phyloP scores from a whole-genome alignment of 1,140 invertebrate genomes.

The Oryzaephilus surinamensis region DNA sequence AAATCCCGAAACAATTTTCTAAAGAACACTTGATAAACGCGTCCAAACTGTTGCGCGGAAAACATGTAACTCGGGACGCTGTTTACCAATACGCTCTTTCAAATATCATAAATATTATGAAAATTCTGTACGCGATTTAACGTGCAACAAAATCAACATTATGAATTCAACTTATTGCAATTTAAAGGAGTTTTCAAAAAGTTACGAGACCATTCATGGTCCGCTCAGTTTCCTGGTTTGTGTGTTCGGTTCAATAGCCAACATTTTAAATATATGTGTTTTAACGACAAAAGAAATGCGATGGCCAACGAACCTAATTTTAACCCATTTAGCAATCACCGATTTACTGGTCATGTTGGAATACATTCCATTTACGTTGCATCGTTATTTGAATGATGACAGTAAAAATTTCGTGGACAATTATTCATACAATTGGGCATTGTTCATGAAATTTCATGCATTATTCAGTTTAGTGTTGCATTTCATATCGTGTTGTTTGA shows the following conservation, averaged over 20 bases:
- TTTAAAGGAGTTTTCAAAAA: conserved; percentile 36
- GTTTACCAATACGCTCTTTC: too few species aligned
- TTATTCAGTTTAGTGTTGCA: conserved; percentile 79
- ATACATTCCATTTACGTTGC: conserved; percentile 81
- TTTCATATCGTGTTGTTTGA: conserved; percentile 88
- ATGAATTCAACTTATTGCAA: conserved; percentile 23
- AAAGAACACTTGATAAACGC: too few species aligned
- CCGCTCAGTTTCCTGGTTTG: conserved; percentile 73
- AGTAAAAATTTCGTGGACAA: conserved; percentile 45
- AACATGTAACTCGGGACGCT: too few species aligned
- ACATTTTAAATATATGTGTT: conserved; percentile 88
- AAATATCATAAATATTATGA: too few species aligned
- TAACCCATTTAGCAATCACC: conserved; percentile 79
- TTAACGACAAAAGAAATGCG: conserved; percentile 82
- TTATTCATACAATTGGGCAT: conserved; percentile 65
- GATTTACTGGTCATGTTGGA: conserved; percentile 90
- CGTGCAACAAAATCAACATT: too few species aligned
- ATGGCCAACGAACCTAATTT: conserved; percentile 74
- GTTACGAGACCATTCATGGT: conserved; percentile 55
- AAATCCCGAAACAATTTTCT: too few species aligned
- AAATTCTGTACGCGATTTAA: too few species aligned
- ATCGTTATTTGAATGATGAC: conserved; percentile 56
- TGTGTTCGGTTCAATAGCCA: conserved; percentile 84
- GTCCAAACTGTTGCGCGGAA: too few species aligned
- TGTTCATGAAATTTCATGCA: conserved; percentile 74